Conservation (phyloP, 64 coral and sea anemone genomes). For the Actinia equina region DNA sequence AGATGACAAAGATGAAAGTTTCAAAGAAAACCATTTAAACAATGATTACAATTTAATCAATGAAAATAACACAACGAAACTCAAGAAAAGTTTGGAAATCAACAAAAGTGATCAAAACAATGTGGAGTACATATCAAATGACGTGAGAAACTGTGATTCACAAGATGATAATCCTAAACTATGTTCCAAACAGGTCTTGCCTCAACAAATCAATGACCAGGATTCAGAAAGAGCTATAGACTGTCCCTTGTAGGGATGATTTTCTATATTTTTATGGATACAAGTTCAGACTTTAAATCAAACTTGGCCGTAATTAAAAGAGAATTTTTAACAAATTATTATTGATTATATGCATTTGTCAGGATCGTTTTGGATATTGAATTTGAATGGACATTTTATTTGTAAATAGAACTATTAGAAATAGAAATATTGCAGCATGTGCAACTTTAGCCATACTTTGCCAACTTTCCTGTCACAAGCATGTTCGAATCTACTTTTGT, state of each 20-base stretch:
- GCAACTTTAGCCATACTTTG: no score
- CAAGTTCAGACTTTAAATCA: background rate
- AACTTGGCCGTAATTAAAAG: background rate
- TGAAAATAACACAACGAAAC: background rate
- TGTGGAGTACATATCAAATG: background rate
- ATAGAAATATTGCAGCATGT: no score
- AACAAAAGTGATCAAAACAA: background rate
- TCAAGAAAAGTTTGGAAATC: background rate
- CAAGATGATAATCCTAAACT: background rate
- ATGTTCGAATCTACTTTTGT: no score
- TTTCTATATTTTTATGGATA: background rate
- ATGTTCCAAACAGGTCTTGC: conserved; percentile 1
- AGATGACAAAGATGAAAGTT: background rate
- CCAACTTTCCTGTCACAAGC: no score
- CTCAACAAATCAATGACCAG: background rate
- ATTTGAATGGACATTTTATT: no score
- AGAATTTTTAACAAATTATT: no score
- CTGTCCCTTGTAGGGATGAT: background rate
- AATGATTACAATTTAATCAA: background rate
- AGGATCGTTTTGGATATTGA: no score
- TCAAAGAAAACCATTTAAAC: background rate
- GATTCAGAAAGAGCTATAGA: background rate
- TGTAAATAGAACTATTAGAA: no score
- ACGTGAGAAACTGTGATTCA: background rate
- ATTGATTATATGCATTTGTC: no score